Evolutionary conservation across 2,797 vertebrate genomes (phyloP).

Genomic region (Eulemur coronatus): DNA sequence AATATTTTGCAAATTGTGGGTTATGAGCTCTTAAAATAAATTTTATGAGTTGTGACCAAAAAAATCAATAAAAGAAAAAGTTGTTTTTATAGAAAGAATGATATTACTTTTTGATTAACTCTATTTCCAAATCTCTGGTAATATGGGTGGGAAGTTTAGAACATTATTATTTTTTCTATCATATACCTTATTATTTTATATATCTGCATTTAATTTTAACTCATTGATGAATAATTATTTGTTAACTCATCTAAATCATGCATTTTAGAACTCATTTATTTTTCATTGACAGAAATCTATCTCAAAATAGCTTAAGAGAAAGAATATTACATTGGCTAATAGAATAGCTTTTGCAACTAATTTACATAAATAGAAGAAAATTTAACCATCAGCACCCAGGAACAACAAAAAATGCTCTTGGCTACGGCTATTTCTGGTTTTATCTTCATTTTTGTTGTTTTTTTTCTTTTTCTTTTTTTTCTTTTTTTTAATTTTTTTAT

Average conservation of each 20-base stretch:
- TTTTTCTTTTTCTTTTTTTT: not conserved
- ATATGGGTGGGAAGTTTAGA: not conserved
- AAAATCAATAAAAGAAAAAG: too few species aligned
- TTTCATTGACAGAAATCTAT: not conserved
- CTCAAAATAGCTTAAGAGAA: not conserved
- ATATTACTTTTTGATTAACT: not conserved
- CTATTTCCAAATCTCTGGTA: not conserved
- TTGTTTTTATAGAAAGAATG: not conserved
- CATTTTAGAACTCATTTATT: not conserved
- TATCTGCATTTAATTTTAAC: not conserved
- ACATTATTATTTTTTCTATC: not conserved
- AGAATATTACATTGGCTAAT: not conserved
- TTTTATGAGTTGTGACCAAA: not conserved
- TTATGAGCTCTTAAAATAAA: not conserved
- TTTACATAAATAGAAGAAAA: not conserved
- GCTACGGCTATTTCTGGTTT: not conserved
- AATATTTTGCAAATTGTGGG: not conserved
- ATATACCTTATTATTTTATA: not conserved
- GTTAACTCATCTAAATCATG: not conserved
- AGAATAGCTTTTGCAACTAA: not conserved
- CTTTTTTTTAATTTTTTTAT: not conserved
- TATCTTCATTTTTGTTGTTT: not conserved
- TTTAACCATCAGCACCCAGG: not conserved
- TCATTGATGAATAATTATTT: not conserved
- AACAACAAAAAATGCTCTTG: not conserved